Evolutionary conservation across 2,888 invertebrate species (phyloP), one percentile per base, ranked within the genome.

Genomic region (Perizoma flavofasciatum): DNA sequence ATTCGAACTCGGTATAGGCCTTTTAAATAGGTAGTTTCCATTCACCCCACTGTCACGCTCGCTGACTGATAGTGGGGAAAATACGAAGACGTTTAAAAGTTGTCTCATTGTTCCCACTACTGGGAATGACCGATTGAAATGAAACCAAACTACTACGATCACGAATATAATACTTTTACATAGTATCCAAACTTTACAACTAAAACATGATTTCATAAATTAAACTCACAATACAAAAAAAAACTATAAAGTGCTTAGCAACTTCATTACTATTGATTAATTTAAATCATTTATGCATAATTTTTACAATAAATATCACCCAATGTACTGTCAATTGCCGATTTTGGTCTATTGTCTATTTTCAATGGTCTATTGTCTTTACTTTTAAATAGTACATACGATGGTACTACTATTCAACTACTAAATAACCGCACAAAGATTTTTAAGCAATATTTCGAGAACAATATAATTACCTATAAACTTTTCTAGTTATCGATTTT

Each of bases 101-200:
- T 22, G 22, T 22, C 1, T 22, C 22, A 22, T 22, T 22, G 22
- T 22, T 22, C 22, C 22, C 22, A 22, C 22, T 22, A 22, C 22
- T 22, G 22, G 22, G 22, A 22, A 22, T 22, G 3, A 22, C 22
- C 1, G 1, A 22, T 22, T 22, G 22, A 22, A 22, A 70, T 68
- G 46, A 73, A 74, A 71, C 65, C 72, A 78, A 79, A 68, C 66
- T 71, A 67, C 63, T 73, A 77, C 66, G 77, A 77, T 77, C 71
- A 73, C 77, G 61, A 75, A 76, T 70, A 78, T 75, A 70, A 73
- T 82, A 82, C 71, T 77, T 76, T 80, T 82, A 80, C 61, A 77
- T 72, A 70, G 54, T 82, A 82, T 75, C 75, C 76, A 82, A 77
- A 78, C 78, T 73, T 68, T 73, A 79, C 62, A 73, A 74, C 69